Evolutionary conservation across 2,113 vertebrate species (phyloP), one percentile per base, ranked within the genome.

Genomic region (Gambusia affinis): DNA sequence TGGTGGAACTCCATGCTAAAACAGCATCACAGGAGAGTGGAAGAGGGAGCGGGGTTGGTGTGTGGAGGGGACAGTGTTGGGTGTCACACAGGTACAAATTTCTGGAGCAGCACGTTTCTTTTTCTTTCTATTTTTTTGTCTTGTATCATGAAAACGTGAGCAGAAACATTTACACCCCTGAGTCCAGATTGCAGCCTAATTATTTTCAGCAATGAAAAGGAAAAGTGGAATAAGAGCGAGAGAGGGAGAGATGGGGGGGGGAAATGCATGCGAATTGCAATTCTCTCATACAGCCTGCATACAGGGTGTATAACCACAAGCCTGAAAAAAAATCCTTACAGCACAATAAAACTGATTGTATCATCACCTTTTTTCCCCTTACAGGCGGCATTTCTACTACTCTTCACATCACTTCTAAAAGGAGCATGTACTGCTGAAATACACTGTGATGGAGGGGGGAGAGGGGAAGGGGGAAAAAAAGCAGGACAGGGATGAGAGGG

Each of bases 361-460:
- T 94, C 91, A 93, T 93, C 93, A 94, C 90, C 89, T 93, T 94
- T 92, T 93, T 94, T 90, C 82, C 91, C 91, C 90, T 94, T 93
- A 93, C 91, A 91, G 84, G 83, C 88, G 85, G 84, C 88, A 92
- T 92, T 93, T 93, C 86, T 89, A 88, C 86, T 60, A 85, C 76
- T 84, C 84, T 78, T 91, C 90, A 86, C 85, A 88, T 83, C 86
- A 82, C 88, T 84, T 88, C 87, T 83, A 83, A 90, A 91, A 85
- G 57, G 74, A 87, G 60, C 69, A 66, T 87, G 84, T 86, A 73
- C 87, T 80, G 70, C 80, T 86, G 82, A 75, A 82, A 86, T 85
- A 80, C 63, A 87, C 67, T 72, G 75, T 42, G 88, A 86, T 60
- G 67, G 69, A 35, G 47, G 2, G 37, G 8, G 27, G 24, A 35